Evolutionary conservation across 2,797 vertebrate genomes (phyloP).

Genomic region (Tiaroga cobitis): DNA sequence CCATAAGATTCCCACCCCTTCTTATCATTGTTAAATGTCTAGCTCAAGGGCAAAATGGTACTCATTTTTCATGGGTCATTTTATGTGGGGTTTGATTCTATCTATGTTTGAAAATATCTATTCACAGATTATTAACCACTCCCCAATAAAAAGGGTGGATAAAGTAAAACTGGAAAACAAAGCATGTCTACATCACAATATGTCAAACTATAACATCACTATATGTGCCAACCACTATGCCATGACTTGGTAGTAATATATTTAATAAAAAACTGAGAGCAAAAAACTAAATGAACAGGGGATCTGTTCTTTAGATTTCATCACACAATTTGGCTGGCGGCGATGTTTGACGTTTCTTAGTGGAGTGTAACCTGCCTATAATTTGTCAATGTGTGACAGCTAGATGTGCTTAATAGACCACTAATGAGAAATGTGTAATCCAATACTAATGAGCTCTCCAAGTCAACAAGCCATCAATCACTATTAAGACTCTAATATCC

Average conservation of each 20-base stretch:
- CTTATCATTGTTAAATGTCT: not conserved
- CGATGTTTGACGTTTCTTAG: constrained; percentile 41
- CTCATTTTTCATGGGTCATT: not conserved
- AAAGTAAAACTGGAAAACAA: not conserved
- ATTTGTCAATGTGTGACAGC: constrained; percentile 50
- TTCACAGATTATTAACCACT: not conserved
- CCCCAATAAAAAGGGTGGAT: not conserved
- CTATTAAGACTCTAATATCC: constrained; percentile 16
- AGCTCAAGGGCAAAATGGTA: not conserved
- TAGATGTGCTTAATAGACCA: constrained; percentile 50
- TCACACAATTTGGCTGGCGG: not conserved
- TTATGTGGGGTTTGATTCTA: not conserved
- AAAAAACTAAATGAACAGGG: not conserved
- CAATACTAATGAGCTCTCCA: constrained; percentile 60
- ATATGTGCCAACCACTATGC: not conserved
- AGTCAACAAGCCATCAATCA: constrained; percentile 57
- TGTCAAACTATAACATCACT: no score
- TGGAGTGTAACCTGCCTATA: constrained; percentile 53
- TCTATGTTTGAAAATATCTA: no score
- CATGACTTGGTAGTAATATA: not conserved
- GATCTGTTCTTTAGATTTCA: not conserved
- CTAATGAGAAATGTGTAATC: constrained; percentile 57
- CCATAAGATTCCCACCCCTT: not conserved
- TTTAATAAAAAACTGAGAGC: not conserved
- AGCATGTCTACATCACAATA: not conserved